Conservation (phyloP, 2,797 vertebrate genomes). For the Sebastolobus altivelis region DNA sequence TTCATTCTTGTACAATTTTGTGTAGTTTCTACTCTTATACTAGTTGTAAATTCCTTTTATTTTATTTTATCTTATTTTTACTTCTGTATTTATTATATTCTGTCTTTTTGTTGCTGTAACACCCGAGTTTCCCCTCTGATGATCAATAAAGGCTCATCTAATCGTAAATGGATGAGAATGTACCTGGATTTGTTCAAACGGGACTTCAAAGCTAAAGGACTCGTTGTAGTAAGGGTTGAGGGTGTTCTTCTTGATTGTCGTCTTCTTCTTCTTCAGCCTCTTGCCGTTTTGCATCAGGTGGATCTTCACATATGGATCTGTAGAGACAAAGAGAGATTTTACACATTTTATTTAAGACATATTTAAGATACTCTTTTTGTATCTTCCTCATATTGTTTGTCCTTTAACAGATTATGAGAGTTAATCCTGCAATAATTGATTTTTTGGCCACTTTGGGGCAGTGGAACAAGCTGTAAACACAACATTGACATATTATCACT, state of each 20-base stretch:
- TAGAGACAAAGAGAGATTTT: conserved; percentile 8
- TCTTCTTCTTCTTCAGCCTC: conserved; percentile 99
- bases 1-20: too few species aligned
- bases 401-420: background rate
- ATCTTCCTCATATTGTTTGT: too few species aligned
- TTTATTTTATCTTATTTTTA: too few species aligned
- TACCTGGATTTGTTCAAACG: conserved; percentile 99
- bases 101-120: too few species aligned
- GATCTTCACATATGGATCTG: conserved; percentile 99
- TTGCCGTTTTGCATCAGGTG: conserved; percentile 99
- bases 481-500: background rate
- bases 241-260: conserved; percentile 99
- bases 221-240: conserved; percentile 99
- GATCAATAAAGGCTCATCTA: too few species aligned
- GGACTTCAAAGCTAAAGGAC: conserved; percentile 99
- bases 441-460: background rate
- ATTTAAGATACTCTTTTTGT: background rate
- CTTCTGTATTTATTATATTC: too few species aligned
- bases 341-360: background rate
- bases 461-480: background rate
- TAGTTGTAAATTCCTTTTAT: too few species aligned
- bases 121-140: too few species aligned
- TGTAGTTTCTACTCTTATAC: too few species aligned
- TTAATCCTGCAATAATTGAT: background rate
- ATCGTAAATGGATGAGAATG: conserved; percentile 5